A percentile compares a stretch with the other conserved stretches of the same genome.
phyloP scores from a whole-genome alignment of 2,113 vertebrate species.

The Hippopotamus amphibius region DNA sequence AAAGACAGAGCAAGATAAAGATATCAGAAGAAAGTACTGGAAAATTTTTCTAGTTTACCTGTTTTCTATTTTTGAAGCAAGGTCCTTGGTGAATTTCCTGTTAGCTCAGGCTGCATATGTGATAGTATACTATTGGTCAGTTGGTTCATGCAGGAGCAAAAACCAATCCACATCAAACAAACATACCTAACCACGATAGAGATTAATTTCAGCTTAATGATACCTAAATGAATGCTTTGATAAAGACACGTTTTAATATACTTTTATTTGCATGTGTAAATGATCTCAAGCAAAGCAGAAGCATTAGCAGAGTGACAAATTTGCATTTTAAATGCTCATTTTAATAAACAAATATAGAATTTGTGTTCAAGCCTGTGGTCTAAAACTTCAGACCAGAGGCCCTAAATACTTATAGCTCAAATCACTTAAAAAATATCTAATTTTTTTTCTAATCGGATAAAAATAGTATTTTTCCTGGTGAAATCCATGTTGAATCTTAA shows the following conservation, averaged over 20 bases:
- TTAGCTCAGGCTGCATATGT: neutral
- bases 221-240: constrained; percentile 19
- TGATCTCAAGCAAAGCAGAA: constrained; percentile 65
- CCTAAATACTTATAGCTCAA: neutral
- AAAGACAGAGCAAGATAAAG: neutral
- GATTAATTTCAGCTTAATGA: constrained; percentile 7
- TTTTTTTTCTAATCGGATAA: neutral
- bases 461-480: neutral
- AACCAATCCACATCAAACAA: neutral
- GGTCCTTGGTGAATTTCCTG: neutral
- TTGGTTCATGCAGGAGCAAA: neutral
- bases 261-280: constrained; percentile 61
- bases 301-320: neutral
- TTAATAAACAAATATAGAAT: constrained; percentile 67
- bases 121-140: neutral
- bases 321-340: constrained; percentile 64
- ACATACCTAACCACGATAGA: neutral
- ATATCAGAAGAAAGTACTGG: neutral
- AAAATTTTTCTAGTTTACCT: neutral
- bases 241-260: neutral
- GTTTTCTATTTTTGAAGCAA: neutral
- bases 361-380: neutral
- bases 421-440: neutral
- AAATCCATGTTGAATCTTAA: neutral
- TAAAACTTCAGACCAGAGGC: neutral